These are phyloP conservation scores for Melipona bicolor DNA, from an alignment of 2,888 invertebrate species.

Conservation along the genomic window DNA sequence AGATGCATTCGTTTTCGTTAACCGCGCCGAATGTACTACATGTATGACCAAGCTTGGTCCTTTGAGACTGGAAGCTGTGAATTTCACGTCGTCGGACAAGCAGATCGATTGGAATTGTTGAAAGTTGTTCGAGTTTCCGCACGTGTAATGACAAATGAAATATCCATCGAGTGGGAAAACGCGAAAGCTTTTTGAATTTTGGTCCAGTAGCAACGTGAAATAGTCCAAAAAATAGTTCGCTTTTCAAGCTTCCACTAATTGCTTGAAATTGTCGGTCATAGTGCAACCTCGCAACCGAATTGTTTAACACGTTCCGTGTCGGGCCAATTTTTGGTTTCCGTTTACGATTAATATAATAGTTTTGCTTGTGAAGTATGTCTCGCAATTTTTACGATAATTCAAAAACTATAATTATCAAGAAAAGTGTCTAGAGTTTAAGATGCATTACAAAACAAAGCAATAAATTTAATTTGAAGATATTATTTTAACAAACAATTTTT, in stretches of 20 bases:
- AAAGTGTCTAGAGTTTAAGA: no score
- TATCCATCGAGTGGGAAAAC: not conserved
- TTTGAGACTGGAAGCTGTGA: not conserved
- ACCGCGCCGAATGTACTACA: no score
- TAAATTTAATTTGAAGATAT: no score
- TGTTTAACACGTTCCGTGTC: no score
- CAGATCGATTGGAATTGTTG: not conserved
- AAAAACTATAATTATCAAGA: no score
- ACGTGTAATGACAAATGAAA: not conserved
- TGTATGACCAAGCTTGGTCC: not conserved
- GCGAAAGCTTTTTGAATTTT: not conserved
- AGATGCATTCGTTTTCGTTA: constrained; percentile 42
- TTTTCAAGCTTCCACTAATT: constrained; percentile 5
- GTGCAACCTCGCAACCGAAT: not conserved
- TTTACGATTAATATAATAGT: no score
- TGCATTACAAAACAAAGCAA: no score
- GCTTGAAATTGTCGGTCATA: not conserved
- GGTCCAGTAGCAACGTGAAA: not conserved
- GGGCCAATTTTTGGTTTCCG: no score
- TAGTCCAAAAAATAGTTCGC: not conserved
- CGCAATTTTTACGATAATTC: no score
- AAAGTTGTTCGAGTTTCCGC: not conserved
- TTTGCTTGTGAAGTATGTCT: no score
- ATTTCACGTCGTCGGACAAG: no score
- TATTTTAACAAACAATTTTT: no score